phyloP scores from a whole-genome alignment of 2,888 invertebrate genomes.

The Alcis repandata region DNA sequence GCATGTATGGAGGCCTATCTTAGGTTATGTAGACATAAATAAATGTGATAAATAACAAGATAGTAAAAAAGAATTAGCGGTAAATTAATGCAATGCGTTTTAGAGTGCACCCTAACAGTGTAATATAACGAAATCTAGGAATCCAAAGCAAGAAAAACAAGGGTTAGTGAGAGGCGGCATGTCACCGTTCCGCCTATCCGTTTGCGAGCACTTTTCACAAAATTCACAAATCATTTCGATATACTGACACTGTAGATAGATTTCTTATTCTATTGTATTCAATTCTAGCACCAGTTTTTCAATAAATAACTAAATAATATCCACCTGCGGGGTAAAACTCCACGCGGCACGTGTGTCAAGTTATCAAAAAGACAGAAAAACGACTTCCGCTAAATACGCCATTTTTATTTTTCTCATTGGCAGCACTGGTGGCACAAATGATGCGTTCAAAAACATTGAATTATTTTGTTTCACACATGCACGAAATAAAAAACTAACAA shows the following conservation, averaged over 20 bases:
- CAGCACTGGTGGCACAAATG: slow-evolving; percentile 54
- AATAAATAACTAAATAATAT: slow-evolving; percentile 65
- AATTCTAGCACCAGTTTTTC: slow-evolving; percentile 59
- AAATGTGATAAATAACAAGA: slow-evolving; percentile 25
- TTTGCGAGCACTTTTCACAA: slow-evolving; percentile 65
- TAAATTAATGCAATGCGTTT: background rate
- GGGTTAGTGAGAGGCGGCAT: slow-evolving; percentile 62
- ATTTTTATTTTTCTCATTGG: slow-evolving; percentile 66
- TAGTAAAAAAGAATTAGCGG: slow-evolving; percentile 1
- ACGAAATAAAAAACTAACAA: too few species aligned
- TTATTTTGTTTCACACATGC: too few species aligned
- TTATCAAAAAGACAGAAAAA: slow-evolving; percentile 78
- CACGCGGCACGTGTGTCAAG: slow-evolving; percentile 87
- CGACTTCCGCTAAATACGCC: slow-evolving; percentile 74
- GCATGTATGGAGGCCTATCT: slow-evolving; percentile 6
- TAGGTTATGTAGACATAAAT: slow-evolving; percentile 55
- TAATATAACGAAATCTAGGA: slow-evolving; percentile 14
- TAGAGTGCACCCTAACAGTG: too few species aligned
- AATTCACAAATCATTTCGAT: slow-evolving; percentile 56
- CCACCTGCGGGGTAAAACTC: slow-evolving; percentile 85
- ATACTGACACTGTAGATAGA: slow-evolving; percentile 61
- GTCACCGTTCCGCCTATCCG: slow-evolving; percentile 53
- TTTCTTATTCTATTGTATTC: slow-evolving; percentile 51
- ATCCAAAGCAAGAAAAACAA: slow-evolving; percentile 45
- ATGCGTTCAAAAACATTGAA: background rate